Evolutionary conservation across 2,113 vertebrate genomes (phyloP), one percentile per base, ranked within the genome.

Genomic region (Myiopsitta monachus): DNA sequence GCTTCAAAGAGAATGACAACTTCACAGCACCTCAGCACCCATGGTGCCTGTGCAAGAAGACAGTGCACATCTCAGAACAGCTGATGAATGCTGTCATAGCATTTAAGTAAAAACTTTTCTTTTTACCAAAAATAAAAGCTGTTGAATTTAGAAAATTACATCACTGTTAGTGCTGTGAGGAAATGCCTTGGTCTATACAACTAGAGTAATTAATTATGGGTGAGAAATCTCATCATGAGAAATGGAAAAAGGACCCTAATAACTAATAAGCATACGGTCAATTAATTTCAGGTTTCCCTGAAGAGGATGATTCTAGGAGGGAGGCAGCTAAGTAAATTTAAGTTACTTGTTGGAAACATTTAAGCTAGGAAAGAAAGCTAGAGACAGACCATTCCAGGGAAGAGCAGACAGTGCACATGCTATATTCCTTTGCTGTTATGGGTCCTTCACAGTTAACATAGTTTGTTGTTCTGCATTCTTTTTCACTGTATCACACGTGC

Each of bases 121-220:
- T 59, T 69, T 39, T 18, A 15, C 69, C 33, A 61, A 92, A 97
- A 97, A 89, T 64, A 90, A 93, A 89, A 96, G 54, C 33, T 73
- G 92, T 90, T 43, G 44, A 63, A 55, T 97, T 27, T 86, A 94
- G 93, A 80, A 86, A 95, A 93, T 69, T 67, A 44, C 66, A 72
- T 97, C 94, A n/a, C 84, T 95, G 92, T 7, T 76, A 64, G 18
- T 2, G 61, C 39, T 55, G 77, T 93, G 87, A 96, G 78, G 92
- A 95, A 94, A 93, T 69, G 67, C n/a, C 75, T 96, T 88, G 59
- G 28, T 93, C 92, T 92, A 74, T 91, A 28, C 57, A 18, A 46
- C 87, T 33, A n/a, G 8, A 59, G 93, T 93, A 97, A 96, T 97
- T 96, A 97, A 97, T 97, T 97, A 97, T 80, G 88, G 77, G 91